Conservation (phyloP, 1,140 invertebrate species). For the Drosophila gunungcola region DNA sequence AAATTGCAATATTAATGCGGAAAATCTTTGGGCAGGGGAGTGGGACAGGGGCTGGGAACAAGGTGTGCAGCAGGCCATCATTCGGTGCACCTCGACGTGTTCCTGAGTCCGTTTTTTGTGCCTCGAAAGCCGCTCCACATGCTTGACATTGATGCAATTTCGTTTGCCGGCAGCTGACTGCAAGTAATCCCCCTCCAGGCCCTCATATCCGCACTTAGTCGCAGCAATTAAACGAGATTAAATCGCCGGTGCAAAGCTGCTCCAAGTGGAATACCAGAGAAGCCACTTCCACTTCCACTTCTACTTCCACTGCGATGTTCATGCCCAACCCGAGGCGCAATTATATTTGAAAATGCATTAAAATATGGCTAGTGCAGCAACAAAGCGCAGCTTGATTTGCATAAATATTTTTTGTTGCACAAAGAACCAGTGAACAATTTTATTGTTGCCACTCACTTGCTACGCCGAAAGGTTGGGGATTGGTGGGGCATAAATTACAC, state of each 20-base stretch:
- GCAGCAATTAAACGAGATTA: constrained; percentile 80
- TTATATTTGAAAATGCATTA: constrained; percentile 82
- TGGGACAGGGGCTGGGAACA: constrained; percentile 3
- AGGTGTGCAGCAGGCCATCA: constrained; percentile 60
- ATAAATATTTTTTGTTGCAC: constrained; percentile 72
- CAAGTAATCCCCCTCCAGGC: constrained; percentile 26
- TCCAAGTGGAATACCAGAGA: constrained; percentile 69
- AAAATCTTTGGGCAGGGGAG: constrained; percentile 67
- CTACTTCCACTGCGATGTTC: constrained; percentile 10
- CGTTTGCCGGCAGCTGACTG: constrained; percentile 53
- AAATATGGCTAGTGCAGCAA: constrained; percentile 62
- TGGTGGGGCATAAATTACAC: constrained; percentile 76
- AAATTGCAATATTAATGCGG: constrained; percentile 65
- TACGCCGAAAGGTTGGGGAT: not conserved
- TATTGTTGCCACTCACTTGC: constrained; percentile 41
- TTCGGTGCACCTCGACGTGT: constrained; percentile 40
- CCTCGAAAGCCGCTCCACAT: constrained; percentile 24
- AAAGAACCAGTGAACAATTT: constrained; percentile 63
- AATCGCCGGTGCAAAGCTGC: constrained; percentile 76
- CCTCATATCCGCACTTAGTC: constrained; percentile 43
- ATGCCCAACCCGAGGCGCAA: constrained; percentile 53
- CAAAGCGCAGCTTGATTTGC: constrained; percentile 65
- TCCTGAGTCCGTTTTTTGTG: constrained; percentile 8
- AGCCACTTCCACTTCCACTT: constrained; percentile 17
- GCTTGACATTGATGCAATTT: constrained; percentile 61